These are phyloP conservation scores for Rhinolophus ferrumequinum DNA, from an alignment of 2,113 vertebrate genomes.

Conservation along the genomic window DNA sequence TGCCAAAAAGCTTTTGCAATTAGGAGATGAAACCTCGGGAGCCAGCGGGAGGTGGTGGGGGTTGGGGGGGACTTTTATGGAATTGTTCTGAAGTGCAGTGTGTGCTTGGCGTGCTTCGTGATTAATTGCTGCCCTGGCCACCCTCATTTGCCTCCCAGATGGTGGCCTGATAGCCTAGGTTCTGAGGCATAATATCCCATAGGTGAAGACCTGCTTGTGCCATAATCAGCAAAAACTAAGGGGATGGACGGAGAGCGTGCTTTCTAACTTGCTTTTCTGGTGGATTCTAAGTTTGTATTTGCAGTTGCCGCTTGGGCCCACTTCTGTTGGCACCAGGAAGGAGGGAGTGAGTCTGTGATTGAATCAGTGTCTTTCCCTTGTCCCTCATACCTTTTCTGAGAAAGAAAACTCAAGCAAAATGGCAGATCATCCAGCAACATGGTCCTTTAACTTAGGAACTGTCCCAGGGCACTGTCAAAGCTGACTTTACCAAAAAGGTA, in stretches of 20 bases:
- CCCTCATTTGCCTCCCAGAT: neutral
- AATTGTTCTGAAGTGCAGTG: slow-evolving; percentile 8
- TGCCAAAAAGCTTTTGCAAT: slow-evolving; percentile 77
- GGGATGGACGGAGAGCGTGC: neutral
- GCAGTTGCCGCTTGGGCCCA: neutral
- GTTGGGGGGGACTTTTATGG: neutral
- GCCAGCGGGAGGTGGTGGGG: neutral
- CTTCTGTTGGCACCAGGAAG: neutral
- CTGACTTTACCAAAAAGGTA: neutral
- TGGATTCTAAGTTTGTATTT: neutral
- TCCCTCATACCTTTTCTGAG: neutral
- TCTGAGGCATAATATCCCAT: neutral
- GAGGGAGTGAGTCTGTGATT: neutral
- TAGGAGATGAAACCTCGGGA: slow-evolving; percentile 70
- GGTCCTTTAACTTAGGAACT: neutral
- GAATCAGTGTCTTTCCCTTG: neutral
- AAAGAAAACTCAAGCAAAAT: neutral
- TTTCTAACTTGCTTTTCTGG: neutral
- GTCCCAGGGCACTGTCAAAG: neutral
- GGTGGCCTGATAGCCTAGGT: neutral
- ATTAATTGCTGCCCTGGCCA: neutral
- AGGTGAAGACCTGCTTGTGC: neutral
- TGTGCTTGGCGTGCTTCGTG: neutral
- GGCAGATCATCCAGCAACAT: neutral
- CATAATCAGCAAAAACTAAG: neutral